Evolutionary conservation across 2,888 invertebrate species (phyloP), one percentile per base, ranked within the genome.

Genomic region (Anthoptus insignis): DNA sequence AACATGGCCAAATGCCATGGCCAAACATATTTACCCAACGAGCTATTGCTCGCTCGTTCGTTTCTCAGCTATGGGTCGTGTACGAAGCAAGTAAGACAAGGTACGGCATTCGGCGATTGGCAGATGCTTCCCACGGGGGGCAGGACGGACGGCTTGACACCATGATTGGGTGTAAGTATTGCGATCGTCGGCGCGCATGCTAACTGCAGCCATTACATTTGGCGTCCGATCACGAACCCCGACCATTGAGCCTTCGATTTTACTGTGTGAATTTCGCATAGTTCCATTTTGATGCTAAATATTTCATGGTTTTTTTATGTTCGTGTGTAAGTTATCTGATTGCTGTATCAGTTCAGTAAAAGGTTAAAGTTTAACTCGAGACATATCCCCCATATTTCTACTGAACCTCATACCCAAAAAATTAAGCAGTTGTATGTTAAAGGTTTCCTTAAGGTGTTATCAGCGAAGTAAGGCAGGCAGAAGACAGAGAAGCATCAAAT

Each of bases 111-210:
- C 61, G 72, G 68, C 66, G 73, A 73, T 73, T 79, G 78, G 80
- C 77, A 75, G 76, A 73, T 72, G 76, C 79, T 87, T 89, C 88
- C 83, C 88, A 89, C 88, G 89, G 74, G 65, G 72, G 86, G 83
- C 81, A 81, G 61, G 77, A 79, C 77, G 74, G 86, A 83, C 81
- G 81, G 86, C 80, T 87, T 90, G 91, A 91, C 90, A 88, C 81
- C 74, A 82, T 88, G 91, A 91, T 91, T 90, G 89, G 81, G 76
- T 73, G 81, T 88, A 89, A 90, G 87, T 86, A 84, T 79, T 79
- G 81, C 76, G 77, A 78, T 71, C 79, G 39, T 3, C 39, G 39
- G 39, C 76, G 81, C 78, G 80, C 81, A 82, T 82, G 80, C 78
- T 84, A 81, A 83, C 82, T 82, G 82, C 80, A 79, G 78, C 84